Conservation (phyloP, 2,797 vertebrate species). For the Danio choprae region DNA sequence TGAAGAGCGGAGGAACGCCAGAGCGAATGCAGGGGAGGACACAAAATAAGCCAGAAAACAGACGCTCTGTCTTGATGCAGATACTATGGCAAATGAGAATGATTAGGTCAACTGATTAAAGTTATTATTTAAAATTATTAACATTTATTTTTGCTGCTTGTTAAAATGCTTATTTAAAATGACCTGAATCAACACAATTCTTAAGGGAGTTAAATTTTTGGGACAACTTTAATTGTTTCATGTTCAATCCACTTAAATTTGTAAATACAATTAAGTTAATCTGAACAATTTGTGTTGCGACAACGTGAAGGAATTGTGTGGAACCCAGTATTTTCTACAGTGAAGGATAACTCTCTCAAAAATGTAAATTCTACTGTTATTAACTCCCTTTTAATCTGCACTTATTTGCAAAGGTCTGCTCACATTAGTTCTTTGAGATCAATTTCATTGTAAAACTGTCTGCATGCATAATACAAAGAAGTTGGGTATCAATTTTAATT, state of each 20-base stretch:
- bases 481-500: slow-evolving; percentile 1
- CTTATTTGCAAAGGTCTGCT: neutral
- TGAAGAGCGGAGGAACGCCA: slow-evolving; percentile 56
- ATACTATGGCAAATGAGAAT: slow-evolving; percentile 5
- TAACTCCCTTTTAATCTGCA: neutral
- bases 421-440: neutral
- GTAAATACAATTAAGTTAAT: too few species aligned
- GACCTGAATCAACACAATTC: too few species aligned
- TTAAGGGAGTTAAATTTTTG: too few species aligned
- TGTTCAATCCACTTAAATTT: too few species aligned
- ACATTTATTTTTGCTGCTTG: too few species aligned
- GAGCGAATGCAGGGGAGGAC: slow-evolving; percentile 52
- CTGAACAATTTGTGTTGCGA: too few species aligned
- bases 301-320: too few species aligned
- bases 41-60: slow-evolving; percentile 13
- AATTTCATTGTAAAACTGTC: neutral
- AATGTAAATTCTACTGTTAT: neutral
- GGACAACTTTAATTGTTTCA: too few species aligned
- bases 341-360: neutral
- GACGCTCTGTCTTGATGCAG: slow-evolving; percentile 45
- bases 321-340: too few species aligned
- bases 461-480: neutral
- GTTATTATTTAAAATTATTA: too few species aligned
- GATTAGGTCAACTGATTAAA: neutral
- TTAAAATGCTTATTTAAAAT: too few species aligned